Base-by-base conservation (phyloP, 2,888 invertebrate species). In the Dolomedes plantarius region DNA sequence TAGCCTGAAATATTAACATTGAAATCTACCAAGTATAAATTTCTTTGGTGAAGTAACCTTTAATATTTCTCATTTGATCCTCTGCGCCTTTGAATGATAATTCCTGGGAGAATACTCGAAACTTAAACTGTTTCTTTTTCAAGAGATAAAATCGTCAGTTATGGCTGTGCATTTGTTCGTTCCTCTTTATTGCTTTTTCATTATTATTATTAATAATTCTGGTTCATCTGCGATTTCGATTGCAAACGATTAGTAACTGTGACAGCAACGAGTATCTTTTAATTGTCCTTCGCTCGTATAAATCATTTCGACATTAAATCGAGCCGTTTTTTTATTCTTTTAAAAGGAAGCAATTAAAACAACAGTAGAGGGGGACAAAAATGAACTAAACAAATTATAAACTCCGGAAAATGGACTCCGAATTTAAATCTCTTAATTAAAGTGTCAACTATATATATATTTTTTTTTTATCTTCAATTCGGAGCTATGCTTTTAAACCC, bases 361-460 rank as follows among this genome's bases (percentile, higher is more conserved):
- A 19, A 29, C 67, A 16, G 16, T 16, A 46, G 46, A 16, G 39
- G 29, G 13, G 67, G 46, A 41, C 31, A 27, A 13, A 23, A 46
- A 29, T 19, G 46, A 39, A 76, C 6, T 16, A 27, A 62, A 27
- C 28, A 11, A 62, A 27, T 50, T 56, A 27, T 19, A 27, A 13
- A 36, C 16, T 29, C 27, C 36, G n/a, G 27, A 71, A 50, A 71
- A 71, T 41, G 39, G 16, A 27, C 77, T 77, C 69, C 27, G 50
- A 56, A 77, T 77, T 77, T 36, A 68, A 69, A 77, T 69, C 50
- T 69, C 77, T 77, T 77, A 77, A 77, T 77, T 77, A 77, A 67
- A 77, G 77, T 77, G 77, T 50, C 77, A 77, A 69, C 64, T 69
- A 50, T 76, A 41, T 76, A 28, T 23, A n/a, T n/a, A n/a, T n/a